A percentile compares a stretch with the other conserved stretches of the same genome.
Evolutionary conservation across 2,113 vertebrate genomes (phyloP).

Genomic region (Bos taurus): ARS-UCD2.0 NC_037342.1:68239001-68239500

Average conservation of each 20-base stretch:
- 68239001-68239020: neutral
- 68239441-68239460: neutral
- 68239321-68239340: neutral
- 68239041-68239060: neutral
- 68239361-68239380: neutral
- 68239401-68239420: neutral
- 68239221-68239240: neutral
- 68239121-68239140: neutral
- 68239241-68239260: neutral
- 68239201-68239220: neutral
- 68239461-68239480: neutral
- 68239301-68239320: neutral
- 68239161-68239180: neutral
- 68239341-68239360: neutral
- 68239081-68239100: neutral
- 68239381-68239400: neutral
- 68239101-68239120: neutral
- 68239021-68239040: neutral
- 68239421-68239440: neutral
- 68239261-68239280: neutral
- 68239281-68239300: neutral
- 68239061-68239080: neutral
- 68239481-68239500: neutral
- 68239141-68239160: neutral
- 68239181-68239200: neutral